Evolutionary conservation across 2,113 vertebrate genomes (phyloP), one percentile per base, ranked within the genome.

Genomic region (Tachycineta bicolor): DNA sequence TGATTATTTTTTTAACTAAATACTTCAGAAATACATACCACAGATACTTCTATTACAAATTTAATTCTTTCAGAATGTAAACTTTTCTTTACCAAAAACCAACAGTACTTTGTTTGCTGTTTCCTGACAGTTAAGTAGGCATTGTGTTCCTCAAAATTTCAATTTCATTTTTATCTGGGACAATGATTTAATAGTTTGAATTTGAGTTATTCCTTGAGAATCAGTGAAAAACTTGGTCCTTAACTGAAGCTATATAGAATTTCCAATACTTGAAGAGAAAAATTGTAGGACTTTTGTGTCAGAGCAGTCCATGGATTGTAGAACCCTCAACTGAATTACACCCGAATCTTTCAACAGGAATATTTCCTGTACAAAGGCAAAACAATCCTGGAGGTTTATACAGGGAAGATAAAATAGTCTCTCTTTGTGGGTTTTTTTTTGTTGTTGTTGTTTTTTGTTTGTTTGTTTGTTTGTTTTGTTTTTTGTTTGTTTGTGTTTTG

Each of bases 281-380:
- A 71, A 59, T 20, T 37, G 11, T 50, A 34, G 0, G 3, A 5
- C 2, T 44, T 64, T 44, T 64, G 1, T 62, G 24, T 69, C 55
- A 70, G 63, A 69, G 34, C 17, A 55, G 26, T 18, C 21, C 11
- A 10, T 24, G 34, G 64, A 28, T 2, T 56, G 23, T n/a, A n/a
- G 68, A 83, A 28, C 17, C 28, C 49, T 50, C 44, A 53, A 25
- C 47, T 80, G 59, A 37, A 47, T 77, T 31, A 43, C 17, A 73
- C 29, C 18, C 0, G 0, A 62, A 7, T 34, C 26, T 39, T 85
- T 70, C 34, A 24, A n/a, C 7, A 43, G 37, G 10, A 55, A 7
- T 43, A 39, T n/a, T 39, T 71, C 3, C 63, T 43, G 16, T 47
- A 11, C 8, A n/a, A 9, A 11, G 14, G 28, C 25, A 67, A 76